A percentile compares a stretch with the other conserved stretches of the same genome.
phyloP scores from a whole-genome alignment of 2,797 vertebrate genomes.

The Hypotaenidia okinawae region DNA sequence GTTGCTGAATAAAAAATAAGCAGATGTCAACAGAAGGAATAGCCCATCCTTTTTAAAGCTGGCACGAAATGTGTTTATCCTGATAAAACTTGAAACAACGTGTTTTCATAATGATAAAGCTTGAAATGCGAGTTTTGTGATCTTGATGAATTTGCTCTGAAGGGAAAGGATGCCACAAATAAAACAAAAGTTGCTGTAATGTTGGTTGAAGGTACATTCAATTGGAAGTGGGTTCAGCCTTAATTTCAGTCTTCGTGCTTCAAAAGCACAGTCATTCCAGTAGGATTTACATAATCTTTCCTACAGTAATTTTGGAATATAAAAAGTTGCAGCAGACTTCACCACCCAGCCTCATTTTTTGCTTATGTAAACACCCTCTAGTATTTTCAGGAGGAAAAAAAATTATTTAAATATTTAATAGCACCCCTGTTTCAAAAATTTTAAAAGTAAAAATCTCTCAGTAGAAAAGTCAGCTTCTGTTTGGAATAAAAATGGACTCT shows the following conservation, averaged over 20 bases:
- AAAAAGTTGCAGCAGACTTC: background rate
- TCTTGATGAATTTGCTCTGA: conserved; percentile 29
- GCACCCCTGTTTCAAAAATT: background rate
- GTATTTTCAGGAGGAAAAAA: background rate
- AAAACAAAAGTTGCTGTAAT: background rate
- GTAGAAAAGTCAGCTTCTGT: background rate
- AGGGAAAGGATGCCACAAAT: background rate
- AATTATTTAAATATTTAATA: background rate
- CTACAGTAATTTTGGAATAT: background rate
- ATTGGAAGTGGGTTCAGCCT: background rate
- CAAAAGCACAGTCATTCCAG: background rate
- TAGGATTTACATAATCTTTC: background rate
- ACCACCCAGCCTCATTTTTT: background rate
- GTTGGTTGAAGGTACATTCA: background rate
- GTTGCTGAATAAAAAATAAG: conserved; percentile 58
- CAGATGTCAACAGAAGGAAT: conserved; percentile 27
- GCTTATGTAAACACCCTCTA: background rate
- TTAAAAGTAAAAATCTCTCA: background rate
- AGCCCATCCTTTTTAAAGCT: background rate
- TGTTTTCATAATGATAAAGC: conserved; percentile 7
- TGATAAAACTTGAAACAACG: conserved; percentile 39
- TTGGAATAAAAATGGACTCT: background rate
- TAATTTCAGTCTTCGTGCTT: background rate
- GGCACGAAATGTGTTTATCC: conserved; percentile 6
- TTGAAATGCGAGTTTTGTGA: conserved; percentile 32